Conservation (phyloP, 2,113 vertebrate genomes). For the Tiliqua scincoides region DNA sequence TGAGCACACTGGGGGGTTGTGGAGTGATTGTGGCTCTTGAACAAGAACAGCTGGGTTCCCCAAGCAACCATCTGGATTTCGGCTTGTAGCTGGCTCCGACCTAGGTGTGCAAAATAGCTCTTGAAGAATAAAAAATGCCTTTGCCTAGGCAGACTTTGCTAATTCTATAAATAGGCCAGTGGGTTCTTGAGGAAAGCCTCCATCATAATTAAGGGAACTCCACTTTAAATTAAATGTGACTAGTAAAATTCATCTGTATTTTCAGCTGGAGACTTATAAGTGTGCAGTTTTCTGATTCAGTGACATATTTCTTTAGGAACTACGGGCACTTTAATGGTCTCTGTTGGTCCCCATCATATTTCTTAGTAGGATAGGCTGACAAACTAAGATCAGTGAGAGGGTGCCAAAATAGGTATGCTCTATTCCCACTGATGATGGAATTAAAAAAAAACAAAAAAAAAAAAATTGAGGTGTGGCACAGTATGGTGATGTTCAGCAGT, state of each 20-base stretch:
- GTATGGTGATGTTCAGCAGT: neutral
- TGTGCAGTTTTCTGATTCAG: slow-evolving; percentile 19
- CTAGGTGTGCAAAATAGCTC: slow-evolving; percentile 32
- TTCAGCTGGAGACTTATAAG: slow-evolving; percentile 35
- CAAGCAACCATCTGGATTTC: slow-evolving; percentile 52
- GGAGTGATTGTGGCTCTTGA: slow-evolving; percentile 51
- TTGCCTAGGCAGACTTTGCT: slow-evolving; percentile 30
- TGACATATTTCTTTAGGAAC: neutral
- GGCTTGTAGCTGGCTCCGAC: slow-evolving; percentile 41
- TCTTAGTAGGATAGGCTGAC: slow-evolving; percentile 1
- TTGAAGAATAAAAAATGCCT: slow-evolving; percentile 29
- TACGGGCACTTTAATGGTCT: neutral
- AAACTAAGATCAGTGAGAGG: neutral
- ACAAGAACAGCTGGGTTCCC: slow-evolving; percentile 60
- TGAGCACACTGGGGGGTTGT: slow-evolving; percentile 48
- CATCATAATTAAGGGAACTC: slow-evolving; percentile 46
- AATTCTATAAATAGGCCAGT: slow-evolving; percentile 21
- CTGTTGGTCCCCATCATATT: neutral
- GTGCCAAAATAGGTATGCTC: neutral
- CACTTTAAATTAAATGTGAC: slow-evolving; percentile 36
- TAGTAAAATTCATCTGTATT: slow-evolving; percentile 33
- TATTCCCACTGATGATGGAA: neutral
- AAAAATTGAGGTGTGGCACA: neutral
- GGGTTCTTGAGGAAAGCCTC: slow-evolving; percentile 37
- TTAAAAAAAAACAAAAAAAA: slow-evolving; percentile 3